These are phyloP conservation scores for Caradrina kadenii DNA, from an alignment of 2,888 invertebrate species.

Conservation along the genomic window DNA sequence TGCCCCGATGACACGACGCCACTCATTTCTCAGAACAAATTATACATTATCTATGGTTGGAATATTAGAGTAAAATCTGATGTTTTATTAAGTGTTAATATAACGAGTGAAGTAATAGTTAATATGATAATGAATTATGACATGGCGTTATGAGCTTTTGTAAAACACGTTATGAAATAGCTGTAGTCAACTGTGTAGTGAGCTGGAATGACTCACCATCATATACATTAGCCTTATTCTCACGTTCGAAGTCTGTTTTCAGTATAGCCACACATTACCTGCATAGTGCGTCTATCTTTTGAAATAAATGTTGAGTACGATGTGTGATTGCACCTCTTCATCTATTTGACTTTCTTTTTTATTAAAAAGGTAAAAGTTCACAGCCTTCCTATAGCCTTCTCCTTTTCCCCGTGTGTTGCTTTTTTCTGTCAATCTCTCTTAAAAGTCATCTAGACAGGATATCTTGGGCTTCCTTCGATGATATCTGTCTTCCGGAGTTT, in stretches of 20 bases:
- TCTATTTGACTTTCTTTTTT: too few species aligned
- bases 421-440: too few species aligned
- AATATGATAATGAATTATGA: conserved; percentile 11
- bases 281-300: neutral
- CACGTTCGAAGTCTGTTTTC: neutral
- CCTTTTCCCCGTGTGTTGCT: too few species aligned
- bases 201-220: conserved; percentile 7
- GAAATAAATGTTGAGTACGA: too few species aligned
- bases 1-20: conserved; percentile 67
- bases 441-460: too few species aligned
- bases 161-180: neutral
- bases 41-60: conserved; percentile 54
- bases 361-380: too few species aligned
- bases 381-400: too few species aligned
- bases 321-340: too few species aligned
- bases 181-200: neutral
- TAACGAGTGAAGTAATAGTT: conserved; percentile 34
- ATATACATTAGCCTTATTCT: neutral
- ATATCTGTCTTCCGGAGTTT: too few species aligned
- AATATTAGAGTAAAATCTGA: conserved; percentile 22
- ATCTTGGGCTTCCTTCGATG: too few species aligned
- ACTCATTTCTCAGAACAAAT: conserved; percentile 69
- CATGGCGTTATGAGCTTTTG: conserved; percentile 23
- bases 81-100: conserved; percentile 49
- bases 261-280: neutral